Conservation (phyloP, 2,113 vertebrate species). For the Glaucidium brasilianum region DNA sequence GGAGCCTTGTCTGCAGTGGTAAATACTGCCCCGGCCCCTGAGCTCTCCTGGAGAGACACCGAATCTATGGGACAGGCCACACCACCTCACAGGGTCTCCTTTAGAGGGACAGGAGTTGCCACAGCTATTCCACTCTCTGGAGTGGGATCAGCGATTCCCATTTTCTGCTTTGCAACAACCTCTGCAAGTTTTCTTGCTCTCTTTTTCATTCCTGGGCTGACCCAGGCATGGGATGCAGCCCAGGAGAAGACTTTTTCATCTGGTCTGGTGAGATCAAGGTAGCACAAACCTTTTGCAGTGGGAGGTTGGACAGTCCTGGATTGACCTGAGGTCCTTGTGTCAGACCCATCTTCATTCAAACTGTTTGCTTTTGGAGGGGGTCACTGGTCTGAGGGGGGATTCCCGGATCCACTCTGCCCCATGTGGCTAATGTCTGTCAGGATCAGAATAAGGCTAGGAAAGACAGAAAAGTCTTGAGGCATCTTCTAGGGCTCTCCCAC, state of each 20-base stretch:
- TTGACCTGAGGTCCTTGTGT: neutral
- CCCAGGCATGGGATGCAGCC: neutral
- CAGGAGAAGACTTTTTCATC: neutral
- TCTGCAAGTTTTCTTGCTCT: neutral
- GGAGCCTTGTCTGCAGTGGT: neutral
- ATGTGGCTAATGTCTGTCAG: neutral
- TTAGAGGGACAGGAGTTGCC: neutral
- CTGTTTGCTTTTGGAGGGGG: neutral
- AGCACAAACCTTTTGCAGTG: neutral
- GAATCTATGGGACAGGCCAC: neutral
- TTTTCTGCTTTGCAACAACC: neutral
- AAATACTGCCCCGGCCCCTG: neutral
- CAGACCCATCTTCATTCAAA: neutral
- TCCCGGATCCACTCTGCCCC: neutral
- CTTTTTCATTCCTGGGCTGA: neutral
- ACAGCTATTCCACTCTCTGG: neutral
- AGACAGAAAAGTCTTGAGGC: neutral
- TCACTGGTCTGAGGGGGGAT: neutral
- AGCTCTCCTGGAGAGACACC: neutral
- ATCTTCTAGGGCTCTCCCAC: neutral
- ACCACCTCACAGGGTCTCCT: neutral
- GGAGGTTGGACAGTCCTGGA: neutral
- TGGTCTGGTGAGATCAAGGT: neutral
- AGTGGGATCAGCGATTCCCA: neutral
- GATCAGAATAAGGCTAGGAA: neutral